Base-by-base conservation (phyloP, 2,888 invertebrate genomes). In the Limnephilus marmoratus region DNA sequence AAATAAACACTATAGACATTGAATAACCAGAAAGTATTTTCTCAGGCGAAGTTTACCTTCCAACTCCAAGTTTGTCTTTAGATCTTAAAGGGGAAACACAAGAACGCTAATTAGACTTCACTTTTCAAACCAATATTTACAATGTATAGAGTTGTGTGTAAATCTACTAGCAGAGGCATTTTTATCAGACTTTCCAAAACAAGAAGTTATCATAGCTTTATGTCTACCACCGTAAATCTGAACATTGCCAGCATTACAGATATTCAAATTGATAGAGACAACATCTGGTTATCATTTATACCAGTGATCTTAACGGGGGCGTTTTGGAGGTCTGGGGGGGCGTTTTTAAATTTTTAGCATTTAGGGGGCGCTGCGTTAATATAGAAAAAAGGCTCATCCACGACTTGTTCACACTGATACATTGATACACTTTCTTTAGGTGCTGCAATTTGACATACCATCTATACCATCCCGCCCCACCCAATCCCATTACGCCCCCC, bases 61-160 rank as follows among this genome's bases (percentile, higher is more conserved):
- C 91, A 94, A 92, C 87, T 94, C 94, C 94, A 49, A 85, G 83
- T 92, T 93, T 31, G 93, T 91, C 91, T 92, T 93, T 93, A 93
- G 94, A 85, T 94, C 94, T 93, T 93, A 80, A 83, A 90, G 86
- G 87, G 83, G 92, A 92, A 93, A 93, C 81, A 92, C 89, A 91
- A 87, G 81, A 31, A 68, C 53, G 53, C 53, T 68, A 68, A 68
- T 68, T 68, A 68, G 53, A 68, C 53, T 68, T 68, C 53, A 68
- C 53, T 68, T 24, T 41, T 45, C 13, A 49, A 81, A 92, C 89
- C 15, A 89, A 83, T 34, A 83, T 83, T 83, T 83, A 83, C 34
- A 83, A 18, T 68, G 53, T 68, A 24, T 68, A 68, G 24, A 68
- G 53, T 68, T 68, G 53, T 68, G 18, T 53, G 53, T 68, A 68